Evolutionary conservation across 2,113 vertebrate species (phyloP), one percentile per base, ranked within the genome.

Genomic region (Hemibagrus wyckioides): DNA sequence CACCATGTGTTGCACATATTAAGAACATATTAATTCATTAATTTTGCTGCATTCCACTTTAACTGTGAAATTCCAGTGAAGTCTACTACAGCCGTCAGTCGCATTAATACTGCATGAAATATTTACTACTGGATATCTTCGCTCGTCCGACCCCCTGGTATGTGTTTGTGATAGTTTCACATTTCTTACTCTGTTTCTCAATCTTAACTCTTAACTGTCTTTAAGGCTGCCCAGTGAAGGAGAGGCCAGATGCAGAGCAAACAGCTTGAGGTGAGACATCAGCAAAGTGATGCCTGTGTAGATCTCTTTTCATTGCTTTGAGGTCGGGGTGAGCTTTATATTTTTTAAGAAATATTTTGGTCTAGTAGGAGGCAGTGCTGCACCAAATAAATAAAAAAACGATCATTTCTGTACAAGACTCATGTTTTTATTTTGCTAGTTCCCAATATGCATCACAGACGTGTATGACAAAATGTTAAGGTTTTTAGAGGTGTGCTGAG

Each of bases 161-260:
- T 89, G 13, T 86, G 80, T 54, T 57, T 89, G 41, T 65, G n/a
- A 15, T 63, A 80, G 75, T 50, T 52, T 85, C 59, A 9, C 15
- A 21, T 71, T 71, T 77, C 4, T 79, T 39, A 2, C 13, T 76
- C 6, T 76, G 28, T 54, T 59, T 82, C 87, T 88, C 48, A 84
- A 84, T 61, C 75, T 89, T 69, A 89, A 85, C 73, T 88, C n/a
- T 87, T 75, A 54, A 85, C 79, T 90, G 88, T 82, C 71, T 87
- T 80, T 50, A 89, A 90, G 90, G 90, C 57, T 90, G 17, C 90
- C 90, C 57, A 89, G 81, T 89, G 90, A 90, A 86, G 86, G 88
- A 59, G 90, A 89, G 50, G 77, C 86, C 84, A 87, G 76, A 59
- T 69, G 75, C 86, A 87, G 90, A 83, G 61, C 86, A 57, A 84